phyloP scores from a whole-genome alignment of 2,888 invertebrate genomes.

The Microctonus aethiopoides region DNA sequence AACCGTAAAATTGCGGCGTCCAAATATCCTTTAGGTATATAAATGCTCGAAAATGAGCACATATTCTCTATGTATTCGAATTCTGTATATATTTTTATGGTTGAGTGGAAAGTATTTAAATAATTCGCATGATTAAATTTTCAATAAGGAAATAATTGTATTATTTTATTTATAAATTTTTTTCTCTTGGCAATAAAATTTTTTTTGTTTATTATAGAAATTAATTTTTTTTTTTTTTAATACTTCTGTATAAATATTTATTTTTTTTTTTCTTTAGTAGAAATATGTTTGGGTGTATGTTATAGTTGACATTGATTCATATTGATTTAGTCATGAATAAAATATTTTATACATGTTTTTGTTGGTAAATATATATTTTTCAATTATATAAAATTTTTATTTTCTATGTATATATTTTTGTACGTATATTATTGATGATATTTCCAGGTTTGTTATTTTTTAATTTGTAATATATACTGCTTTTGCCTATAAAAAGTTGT shows the following conservation, averaged over 20 bases:
- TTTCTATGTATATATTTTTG: not conserved
- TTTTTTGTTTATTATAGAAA: too few species aligned
- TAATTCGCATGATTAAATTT: too few species aligned
- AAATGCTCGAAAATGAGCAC: not conserved
- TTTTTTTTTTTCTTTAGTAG: not conserved
- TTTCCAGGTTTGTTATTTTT: not conserved
- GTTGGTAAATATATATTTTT: not conserved
- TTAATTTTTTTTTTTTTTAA: too few species aligned
- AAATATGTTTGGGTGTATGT: not conserved
- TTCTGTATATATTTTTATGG: not conserved
- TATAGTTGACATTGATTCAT: not conserved
- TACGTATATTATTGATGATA: not conserved
- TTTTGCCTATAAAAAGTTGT: too few species aligned
- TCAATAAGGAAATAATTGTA: too few species aligned
- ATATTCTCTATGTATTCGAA: too few species aligned
- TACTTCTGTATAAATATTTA: too few species aligned
- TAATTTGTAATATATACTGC: too few species aligned
- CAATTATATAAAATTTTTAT: not conserved
- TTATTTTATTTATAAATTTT: too few species aligned
- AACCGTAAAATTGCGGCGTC: constrained; percentile 15
- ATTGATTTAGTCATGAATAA: not conserved
- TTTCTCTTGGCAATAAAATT: too few species aligned
- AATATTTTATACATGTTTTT: not conserved
- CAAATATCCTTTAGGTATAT: not conserved
- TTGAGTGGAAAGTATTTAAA: not conserved